Base-by-base conservation (phyloP, 1,140 invertebrate genomes). In the Choristoneura fumiferana region DNA sequence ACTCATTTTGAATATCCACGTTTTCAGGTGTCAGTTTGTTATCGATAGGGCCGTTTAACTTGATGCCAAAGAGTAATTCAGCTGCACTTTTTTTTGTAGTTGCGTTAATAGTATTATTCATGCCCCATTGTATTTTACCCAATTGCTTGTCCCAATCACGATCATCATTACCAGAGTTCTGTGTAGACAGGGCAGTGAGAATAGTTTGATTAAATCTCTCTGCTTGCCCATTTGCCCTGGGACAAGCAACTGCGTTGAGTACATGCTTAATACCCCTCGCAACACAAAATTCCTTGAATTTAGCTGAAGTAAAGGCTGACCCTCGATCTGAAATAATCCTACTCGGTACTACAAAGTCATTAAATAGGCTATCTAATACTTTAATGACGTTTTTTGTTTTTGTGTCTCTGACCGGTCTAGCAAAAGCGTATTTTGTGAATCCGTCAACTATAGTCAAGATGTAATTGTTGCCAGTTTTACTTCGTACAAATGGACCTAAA, bases 241-340 rank as follows among this genome's bases (percentile, higher is more conserved):
- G 67, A 57, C 57, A 66, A 22, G 66, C 64, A n/a, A 70, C 63
- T 29, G 73, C 67, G 10, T 69, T 72, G 8, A 67, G 34, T 8
- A 69, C 53, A 35, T 75, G 72, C 36, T 68, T 69, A 22, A 75
- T 66, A n/a, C 61, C 59, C 14, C 52, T 10, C 3, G 4, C 6
- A n/a, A 14, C 9, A 35, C 65, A 69, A 64, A 69, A 71, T 4
- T 0, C 4, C 59, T 69, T 56, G 38, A 74, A 74, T 36, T 34
- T 37, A 14, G 34, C 9, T 2, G 60, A 69, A n/a, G 66, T 74
- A 36, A 73, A 73, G n/a, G 52, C 22, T 0, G 64, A 69, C 5
- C 60, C 64, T 13, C 67, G 57, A 40, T 73, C 70, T 0, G 64
- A 65, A 2, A 69, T 39, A 34, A 67, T 65, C 52, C 65, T 37